These are phyloP conservation scores for Megalopta genalis DNA, from an alignment of 1,140 invertebrate species.

Conservation along the genomic window DNA sequence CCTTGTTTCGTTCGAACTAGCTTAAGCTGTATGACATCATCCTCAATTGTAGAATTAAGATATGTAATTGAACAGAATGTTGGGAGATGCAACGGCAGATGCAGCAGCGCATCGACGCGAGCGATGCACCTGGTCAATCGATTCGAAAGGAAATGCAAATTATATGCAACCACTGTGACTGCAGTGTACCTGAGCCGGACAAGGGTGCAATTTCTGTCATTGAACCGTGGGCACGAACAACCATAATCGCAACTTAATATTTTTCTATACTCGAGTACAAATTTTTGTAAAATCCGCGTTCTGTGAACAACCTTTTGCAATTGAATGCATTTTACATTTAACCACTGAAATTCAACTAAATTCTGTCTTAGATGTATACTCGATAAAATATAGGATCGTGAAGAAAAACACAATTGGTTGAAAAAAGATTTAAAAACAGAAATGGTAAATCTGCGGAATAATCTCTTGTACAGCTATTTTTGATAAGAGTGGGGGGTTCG, in stretches of 20 bases:
- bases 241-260: neutral
- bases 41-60: constrained; percentile 5
- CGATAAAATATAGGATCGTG: no score
- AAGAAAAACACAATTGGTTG: no score
- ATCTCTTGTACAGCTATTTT: no score
- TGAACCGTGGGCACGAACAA: constrained; percentile 27
- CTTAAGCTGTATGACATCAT: neutral
- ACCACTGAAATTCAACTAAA: no score
- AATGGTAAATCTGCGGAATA: no score
- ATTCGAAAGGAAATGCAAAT: constrained; percentile 18
- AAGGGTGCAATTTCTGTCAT: constrained; percentile 13
- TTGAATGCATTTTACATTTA: no score
- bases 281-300: no score
- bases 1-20: neutral
- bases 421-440: no score
- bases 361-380: no score
- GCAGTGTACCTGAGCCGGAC: neutral
- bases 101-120: neutral
- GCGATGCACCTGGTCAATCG: neutral
- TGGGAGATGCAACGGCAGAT: neutral
- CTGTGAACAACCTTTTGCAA: no score
- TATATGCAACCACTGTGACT: constrained; percentile 14
- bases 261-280: no score
- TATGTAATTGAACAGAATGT: neutral
- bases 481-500: no score